Conservation (phyloP, 1,140 invertebrate genomes). For the Hylaeus volcanicus region DNA sequence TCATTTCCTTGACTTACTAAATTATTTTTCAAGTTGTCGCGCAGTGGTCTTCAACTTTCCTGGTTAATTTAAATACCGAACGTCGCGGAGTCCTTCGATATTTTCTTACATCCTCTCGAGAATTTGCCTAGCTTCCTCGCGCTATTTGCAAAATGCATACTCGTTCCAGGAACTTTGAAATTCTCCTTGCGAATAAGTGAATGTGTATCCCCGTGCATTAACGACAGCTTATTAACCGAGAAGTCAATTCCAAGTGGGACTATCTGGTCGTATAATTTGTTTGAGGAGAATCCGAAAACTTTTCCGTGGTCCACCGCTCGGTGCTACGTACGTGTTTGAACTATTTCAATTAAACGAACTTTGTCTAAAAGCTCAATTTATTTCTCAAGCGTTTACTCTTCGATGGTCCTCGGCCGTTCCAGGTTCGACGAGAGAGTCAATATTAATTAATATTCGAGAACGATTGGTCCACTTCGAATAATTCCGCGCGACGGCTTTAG, state of each 20-base stretch:
- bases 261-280: not conserved
- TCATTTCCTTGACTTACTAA: constrained; percentile 4
- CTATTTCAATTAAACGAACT: constrained; percentile 35
- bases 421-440: not conserved
- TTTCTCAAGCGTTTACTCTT: not conserved
- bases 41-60: too few species aligned
- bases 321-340: not conserved
- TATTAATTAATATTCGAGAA: constrained; percentile 32
- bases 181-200: too few species aligned
- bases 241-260: not conserved
- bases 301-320: not conserved
- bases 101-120: too few species aligned
- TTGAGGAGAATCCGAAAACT: not conserved
- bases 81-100: too few species aligned
- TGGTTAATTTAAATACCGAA: too few species aligned
- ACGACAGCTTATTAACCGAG: not conserved
- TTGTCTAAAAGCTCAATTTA: not conserved
- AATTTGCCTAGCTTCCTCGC: too few species aligned
- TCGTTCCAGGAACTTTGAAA: too few species aligned
- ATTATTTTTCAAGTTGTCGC: too few species aligned
- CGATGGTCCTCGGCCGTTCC: not conserved
- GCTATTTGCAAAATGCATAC: too few species aligned
- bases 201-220: not conserved
- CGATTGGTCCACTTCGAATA: not conserved
- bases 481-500: not conserved